phyloP scores from a whole-genome alignment of 2,888 invertebrate genomes.

The Xylocampa areola region DNA sequence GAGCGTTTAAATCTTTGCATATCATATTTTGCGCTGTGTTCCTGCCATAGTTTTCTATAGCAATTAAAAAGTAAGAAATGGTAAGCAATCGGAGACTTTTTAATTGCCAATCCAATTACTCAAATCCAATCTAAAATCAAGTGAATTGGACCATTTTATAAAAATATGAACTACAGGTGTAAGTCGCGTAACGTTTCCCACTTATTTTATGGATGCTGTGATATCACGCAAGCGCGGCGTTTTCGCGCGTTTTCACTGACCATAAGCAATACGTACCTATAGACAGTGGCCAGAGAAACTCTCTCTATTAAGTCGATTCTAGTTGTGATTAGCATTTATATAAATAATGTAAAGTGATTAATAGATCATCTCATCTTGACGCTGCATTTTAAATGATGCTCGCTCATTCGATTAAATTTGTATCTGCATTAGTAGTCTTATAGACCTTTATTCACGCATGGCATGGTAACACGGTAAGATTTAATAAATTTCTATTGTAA shows the following conservation, averaged over 20 bases:
- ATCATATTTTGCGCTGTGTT: no score
- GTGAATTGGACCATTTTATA: slow-evolving; percentile 21
- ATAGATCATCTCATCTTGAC: slow-evolving; percentile 29
- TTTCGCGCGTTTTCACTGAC: slow-evolving; percentile 72
- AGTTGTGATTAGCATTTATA: slow-evolving; percentile 44
- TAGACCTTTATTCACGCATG: no score
- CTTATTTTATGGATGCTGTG: slow-evolving; percentile 36
- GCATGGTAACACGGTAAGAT: no score
- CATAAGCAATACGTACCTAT: slow-evolving; percentile 59
- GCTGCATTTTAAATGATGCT: slow-evolving; percentile 1
- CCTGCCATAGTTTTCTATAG: no score
- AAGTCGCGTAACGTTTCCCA: slow-evolving; percentile 29
- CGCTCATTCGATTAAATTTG: slow-evolving; percentile 8
- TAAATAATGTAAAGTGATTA: slow-evolving; percentile 50
- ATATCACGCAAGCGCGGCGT: slow-evolving; percentile 56
- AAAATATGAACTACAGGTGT: slow-evolving; percentile 23
- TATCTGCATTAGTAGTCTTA: no score
- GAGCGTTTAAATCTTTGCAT: no score
- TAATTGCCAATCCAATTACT: slow-evolving; percentile 5
- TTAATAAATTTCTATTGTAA: no score
- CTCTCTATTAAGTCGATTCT: slow-evolving; percentile 59
- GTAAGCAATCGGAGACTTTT: no score
- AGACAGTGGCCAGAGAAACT: slow-evolving; percentile 48
- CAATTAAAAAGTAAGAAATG: no score
- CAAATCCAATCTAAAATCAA: slow-evolving; percentile 13